These are phyloP conservation scores for Onychomys leucogaster DNA, from an alignment of 2,797 vertebrate genomes.

Conservation along the genomic window DNA sequence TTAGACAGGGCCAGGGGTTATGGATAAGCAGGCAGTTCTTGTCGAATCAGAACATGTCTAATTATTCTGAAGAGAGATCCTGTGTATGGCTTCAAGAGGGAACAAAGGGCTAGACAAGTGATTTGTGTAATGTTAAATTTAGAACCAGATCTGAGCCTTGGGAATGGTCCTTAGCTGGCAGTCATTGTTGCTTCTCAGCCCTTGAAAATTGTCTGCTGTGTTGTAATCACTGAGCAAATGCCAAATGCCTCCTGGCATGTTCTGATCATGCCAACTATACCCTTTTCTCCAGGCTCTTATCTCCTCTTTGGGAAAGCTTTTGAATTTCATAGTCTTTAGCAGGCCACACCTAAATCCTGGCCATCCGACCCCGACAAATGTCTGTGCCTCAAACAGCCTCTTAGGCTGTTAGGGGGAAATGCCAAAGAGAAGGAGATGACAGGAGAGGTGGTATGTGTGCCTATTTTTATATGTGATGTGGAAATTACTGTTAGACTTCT, in stretches of 20 bases:
- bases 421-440: not conserved
- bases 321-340: conserved; percentile 50
- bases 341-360: conserved; percentile 34
- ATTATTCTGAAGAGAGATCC: conserved; percentile 16
- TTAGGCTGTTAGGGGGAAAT: not conserved
- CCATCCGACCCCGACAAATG: not conserved
- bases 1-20: not conserved
- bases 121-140: conserved; percentile 40
- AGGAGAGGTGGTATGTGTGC: not conserved
- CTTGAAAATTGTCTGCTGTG: conserved; percentile 8
- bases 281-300: not conserved
- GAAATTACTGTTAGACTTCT: conserved; percentile 50
- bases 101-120: not conserved
- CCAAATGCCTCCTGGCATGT: conserved; percentile 64
- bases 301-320: conserved; percentile 38
- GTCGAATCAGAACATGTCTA: conserved; percentile 19
- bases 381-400: not conserved
- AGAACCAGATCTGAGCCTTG: conserved; percentile 47
- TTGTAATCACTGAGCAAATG: conserved; percentile 54
- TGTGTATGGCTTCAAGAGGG: not conserved
- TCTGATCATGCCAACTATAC: conserved; percentile 46
- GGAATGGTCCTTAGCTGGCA: conserved; percentile 37
- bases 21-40: not conserved
- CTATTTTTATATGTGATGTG: conserved; percentile 8
- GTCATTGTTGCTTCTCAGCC: conserved; percentile 21